Conservation (phyloP, 2,113 vertebrate species). For the Noctilio leporinus region DNA sequence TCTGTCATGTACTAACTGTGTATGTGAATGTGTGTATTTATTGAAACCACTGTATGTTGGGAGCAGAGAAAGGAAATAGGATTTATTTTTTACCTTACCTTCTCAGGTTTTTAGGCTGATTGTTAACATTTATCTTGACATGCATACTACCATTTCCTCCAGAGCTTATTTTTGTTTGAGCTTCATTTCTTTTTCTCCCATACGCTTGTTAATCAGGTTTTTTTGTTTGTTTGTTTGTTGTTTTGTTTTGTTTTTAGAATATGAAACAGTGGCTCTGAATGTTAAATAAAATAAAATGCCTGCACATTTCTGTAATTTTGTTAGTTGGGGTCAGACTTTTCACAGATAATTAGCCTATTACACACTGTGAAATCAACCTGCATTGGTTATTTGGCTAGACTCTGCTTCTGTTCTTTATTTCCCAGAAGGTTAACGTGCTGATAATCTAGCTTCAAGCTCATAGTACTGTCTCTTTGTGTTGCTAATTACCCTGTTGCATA, state of each 20-base stretch:
- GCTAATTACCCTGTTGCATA: conserved; percentile 93
- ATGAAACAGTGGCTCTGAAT: conserved; percentile 75
- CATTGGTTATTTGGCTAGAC: conserved; percentile 87
- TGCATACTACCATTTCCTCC: conserved; percentile 20
- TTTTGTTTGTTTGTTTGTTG: too few species aligned
- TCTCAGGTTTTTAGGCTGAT: conserved; percentile 66
- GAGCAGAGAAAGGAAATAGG: not conserved
- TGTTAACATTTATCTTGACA: conserved; percentile 62
- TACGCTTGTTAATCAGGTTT: conserved; percentile 62
- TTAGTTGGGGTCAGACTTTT: conserved; percentile 85
- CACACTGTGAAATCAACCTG: conserved; percentile 89
- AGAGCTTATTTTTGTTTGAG: conserved; percentile 63
- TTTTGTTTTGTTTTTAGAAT: conserved; percentile 72
- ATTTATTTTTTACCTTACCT: conserved; percentile 59
- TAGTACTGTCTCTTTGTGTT: conserved; percentile 86
- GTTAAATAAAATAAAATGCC: conserved; percentile 86
- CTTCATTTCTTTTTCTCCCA: conserved; percentile 64
- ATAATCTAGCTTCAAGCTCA: conserved; percentile 86
- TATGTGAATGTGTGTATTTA: not conserved
- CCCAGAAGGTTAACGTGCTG: conserved; percentile 88
- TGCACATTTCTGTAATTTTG: conserved; percentile 84
- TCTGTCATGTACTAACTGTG: conserved; percentile 76
- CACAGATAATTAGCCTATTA: conserved; percentile 90
- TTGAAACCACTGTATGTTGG: conserved; percentile 20
- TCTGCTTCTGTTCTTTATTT: conserved; percentile 86